These are phyloP conservation scores for Myathropa florea DNA, from an alignment of 2,888 invertebrate species.

Conservation along the genomic window DNA sequence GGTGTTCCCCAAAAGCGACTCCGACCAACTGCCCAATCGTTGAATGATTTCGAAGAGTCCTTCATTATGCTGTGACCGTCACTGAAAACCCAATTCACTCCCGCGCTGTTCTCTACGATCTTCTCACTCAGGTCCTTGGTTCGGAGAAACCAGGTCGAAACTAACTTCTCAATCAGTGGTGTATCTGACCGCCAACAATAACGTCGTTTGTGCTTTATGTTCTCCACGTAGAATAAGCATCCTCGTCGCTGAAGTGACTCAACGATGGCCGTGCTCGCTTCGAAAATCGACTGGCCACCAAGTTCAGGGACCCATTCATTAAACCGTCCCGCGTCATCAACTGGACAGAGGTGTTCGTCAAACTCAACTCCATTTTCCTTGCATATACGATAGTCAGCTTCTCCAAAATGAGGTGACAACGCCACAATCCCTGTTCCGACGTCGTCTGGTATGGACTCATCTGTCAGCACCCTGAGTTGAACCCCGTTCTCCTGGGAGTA, in stretches of 20 bases:
- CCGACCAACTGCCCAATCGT: conserved; percentile 97
- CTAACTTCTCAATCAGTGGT: conserved; percentile 96
- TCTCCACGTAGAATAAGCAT: conserved; percentile 87
- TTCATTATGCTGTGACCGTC: conserved; percentile 89
- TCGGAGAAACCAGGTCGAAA: conserved; percentile 97
- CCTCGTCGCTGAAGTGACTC: conserved; percentile 88
- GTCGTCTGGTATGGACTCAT: conserved; percentile 94
- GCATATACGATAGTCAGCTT: conserved; percentile 94
- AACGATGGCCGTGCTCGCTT: conserved; percentile 95
- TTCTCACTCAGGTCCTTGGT: conserved; percentile 92
- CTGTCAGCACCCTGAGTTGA: conserved; percentile 90
- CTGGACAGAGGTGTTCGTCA: conserved; percentile 92
- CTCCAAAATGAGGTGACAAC: conserved; percentile 98
- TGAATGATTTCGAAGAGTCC: conserved; percentile 96
- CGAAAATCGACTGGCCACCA: conserved; percentile 93
- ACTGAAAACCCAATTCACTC: conserved; percentile 98
- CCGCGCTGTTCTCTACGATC: conserved; percentile 88
- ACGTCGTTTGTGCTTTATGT: conserved; percentile 94
- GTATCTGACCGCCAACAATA: conserved; percentile 99
- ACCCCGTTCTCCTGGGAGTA: conserved; percentile 78
- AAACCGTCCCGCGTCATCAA: conserved; percentile 94
- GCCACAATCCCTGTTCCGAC: conserved; percentile 98
- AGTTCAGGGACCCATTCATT: conserved; percentile 91
- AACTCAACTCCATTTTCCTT: conserved; percentile 89
- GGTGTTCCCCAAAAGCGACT: conserved; percentile 99